Evolutionary conservation across 2,797 vertebrate genomes (phyloP), one percentile per base, ranked within the genome.

Genomic region (Carduelis carduelis): DNA sequence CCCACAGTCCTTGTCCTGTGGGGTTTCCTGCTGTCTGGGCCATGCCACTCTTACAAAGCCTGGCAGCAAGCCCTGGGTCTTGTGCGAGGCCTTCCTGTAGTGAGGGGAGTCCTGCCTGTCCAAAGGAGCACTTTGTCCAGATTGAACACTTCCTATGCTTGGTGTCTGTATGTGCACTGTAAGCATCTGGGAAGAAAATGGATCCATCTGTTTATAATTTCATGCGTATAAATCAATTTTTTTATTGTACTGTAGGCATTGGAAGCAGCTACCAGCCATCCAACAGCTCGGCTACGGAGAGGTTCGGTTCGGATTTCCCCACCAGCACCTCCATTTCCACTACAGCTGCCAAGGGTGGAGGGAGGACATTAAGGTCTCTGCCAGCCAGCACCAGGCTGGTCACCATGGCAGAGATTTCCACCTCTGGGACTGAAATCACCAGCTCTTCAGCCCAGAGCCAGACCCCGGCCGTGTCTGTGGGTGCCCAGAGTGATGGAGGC

Each of bases 341-440:
- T 82, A 90, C 98, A 50, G 95, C 97, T 92, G 98, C 96, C 79
- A 98, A 98, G 84, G 97, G 96, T 27, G 98, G 97, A 90, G 98
- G 98, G 89, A 98, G 98, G 95, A 98, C 97, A 0, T 96, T 99
- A 37, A 97, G 98, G 57, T 99, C 99, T 14, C 97, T 99, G 83
- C 98, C 95, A 78, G 98, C 96, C 57, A 92, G 80, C 85, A 89
- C 97, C 60, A 97, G 97, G 11, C 95, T 98, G 52, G 22, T 60
- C 1, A 21, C 88, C 5, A 13, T 12, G 8, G 41, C 87, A 52
- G 89, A 96, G 74, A 88, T 92, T 47, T 85, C 87, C 5, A 90
- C 91, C n/a, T 65, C 82, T 82, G 89, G 26, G 16, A 59, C n/a
- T 5, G 9, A 92, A 89, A 53, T 75, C 35, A 52, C 8, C 66